phyloP scores from a whole-genome alignment of 2,888 invertebrate species.

The Andrena trimmerana region DNA sequence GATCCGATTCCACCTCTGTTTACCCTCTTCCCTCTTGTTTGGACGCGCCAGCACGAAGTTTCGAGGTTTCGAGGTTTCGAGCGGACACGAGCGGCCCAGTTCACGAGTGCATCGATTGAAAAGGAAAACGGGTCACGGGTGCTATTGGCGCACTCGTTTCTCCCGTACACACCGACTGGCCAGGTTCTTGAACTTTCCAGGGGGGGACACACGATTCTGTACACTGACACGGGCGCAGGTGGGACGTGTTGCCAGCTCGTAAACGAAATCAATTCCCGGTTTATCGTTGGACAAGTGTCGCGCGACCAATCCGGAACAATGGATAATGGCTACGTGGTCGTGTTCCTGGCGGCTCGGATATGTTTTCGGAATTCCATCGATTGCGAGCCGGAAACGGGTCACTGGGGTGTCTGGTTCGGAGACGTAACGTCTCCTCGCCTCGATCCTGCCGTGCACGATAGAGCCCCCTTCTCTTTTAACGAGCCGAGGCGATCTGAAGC shows the following conservation, averaged over 20 bases:
- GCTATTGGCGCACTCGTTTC: constrained; percentile 62
- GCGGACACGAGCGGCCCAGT: constrained; percentile 57
- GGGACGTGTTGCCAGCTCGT: constrained; percentile 14
- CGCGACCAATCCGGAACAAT: constrained; percentile 26
- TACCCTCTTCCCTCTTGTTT: constrained; percentile 22
- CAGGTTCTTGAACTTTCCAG: constrained; percentile 61
- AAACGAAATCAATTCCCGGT: constrained; percentile 8
- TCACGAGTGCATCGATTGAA: constrained; percentile 65
- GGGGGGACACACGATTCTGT: constrained; percentile 32
- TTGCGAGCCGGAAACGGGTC: constrained; percentile 61
- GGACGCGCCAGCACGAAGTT: constrained; percentile 15
- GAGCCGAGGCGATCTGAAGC: background rate
- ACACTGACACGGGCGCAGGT: constrained; percentile 29
- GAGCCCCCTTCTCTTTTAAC: constrained; percentile 4
- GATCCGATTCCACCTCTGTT: constrained; percentile 17
- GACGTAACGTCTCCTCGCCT: constrained; percentile 1
- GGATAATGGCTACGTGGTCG: constrained; percentile 63
- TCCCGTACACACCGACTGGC: constrained; percentile 37
- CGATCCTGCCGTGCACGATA: background rate
- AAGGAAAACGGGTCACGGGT: constrained; percentile 66
- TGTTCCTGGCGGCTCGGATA: constrained; percentile 34
- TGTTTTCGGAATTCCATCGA: constrained; percentile 60
- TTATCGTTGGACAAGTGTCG: background rate
- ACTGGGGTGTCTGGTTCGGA: constrained; percentile 46
- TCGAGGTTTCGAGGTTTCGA: constrained; percentile 42